Evolutionary conservation across 1,140 invertebrate species (phyloP).

Genomic region (Heliconius eleuchia): DNA sequence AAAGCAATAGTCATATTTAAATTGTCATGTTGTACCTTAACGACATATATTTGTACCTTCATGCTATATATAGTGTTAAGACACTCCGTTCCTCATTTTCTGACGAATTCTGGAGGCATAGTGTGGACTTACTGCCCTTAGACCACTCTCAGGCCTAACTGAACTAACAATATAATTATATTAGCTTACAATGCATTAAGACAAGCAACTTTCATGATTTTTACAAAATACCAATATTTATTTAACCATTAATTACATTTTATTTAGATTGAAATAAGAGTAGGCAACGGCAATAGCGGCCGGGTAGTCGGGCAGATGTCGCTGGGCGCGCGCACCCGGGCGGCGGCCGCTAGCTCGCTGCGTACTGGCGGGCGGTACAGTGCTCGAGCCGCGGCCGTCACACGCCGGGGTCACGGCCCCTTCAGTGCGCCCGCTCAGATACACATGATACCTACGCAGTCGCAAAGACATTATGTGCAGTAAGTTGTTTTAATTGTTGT

Average conservation of each 20-base stretch:
- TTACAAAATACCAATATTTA: background rate
- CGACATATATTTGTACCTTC: too few species aligned
- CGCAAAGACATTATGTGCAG: slow-evolving; percentile 74
- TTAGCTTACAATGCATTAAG: too few species aligned
- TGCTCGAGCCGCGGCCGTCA: slow-evolving; percentile 73
- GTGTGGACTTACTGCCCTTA: too few species aligned
- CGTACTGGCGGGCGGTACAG: slow-evolving; percentile 67
- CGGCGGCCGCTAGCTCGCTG: slow-evolving; percentile 66
- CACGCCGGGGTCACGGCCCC: slow-evolving; percentile 65
- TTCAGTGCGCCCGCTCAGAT: slow-evolving; percentile 70
- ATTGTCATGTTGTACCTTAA: too few species aligned
- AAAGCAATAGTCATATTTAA: too few species aligned
- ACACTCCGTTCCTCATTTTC: too few species aligned
- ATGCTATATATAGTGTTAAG: too few species aligned
- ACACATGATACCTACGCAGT: slow-evolving; percentile 73
- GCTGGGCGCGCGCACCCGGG: slow-evolving; percentile 62
- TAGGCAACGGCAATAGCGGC: slow-evolving; percentile 72
- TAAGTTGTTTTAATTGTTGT: slow-evolving; percentile 44
- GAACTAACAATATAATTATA: too few species aligned
- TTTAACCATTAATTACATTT: background rate
- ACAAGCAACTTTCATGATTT: too few species aligned
- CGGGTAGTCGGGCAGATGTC: slow-evolving; percentile 80
- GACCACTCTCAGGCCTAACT: too few species aligned
- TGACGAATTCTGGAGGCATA: too few species aligned
- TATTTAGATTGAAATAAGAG: slow-evolving; percentile 47